Percentiles rank a stretch among this genome's conserved stretches.
Conservation (phyloP, 2,888 invertebrate genomes). For the Thymelicus acteon region DNA sequence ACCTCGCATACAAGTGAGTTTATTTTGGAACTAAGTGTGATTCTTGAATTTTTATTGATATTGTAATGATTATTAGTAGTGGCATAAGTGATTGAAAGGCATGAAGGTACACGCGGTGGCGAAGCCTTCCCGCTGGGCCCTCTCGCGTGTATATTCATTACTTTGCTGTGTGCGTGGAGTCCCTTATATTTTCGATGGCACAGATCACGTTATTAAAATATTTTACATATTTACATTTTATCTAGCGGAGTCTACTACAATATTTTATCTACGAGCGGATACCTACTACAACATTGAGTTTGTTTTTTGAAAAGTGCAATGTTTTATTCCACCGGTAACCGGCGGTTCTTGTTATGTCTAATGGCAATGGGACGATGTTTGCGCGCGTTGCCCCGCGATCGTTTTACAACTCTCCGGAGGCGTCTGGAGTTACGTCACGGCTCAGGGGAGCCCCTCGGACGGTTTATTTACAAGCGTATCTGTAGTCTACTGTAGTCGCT, state of each 20-base stretch:
- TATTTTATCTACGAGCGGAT: slow-evolving; percentile 83
- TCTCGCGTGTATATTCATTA: slow-evolving; percentile 63
- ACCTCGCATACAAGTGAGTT: slow-evolving; percentile 91
- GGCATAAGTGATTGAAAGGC: slow-evolving; percentile 79
- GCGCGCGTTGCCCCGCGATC: slow-evolving; percentile 57
- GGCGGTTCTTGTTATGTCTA: slow-evolving; percentile 76
- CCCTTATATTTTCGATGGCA: slow-evolving; percentile 82
- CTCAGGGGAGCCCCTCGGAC: slow-evolving; percentile 46
- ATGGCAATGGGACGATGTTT: slow-evolving; percentile 73
- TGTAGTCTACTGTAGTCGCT: too few species aligned
- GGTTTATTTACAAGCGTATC: slow-evolving; percentile 43
- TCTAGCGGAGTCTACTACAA: slow-evolving; percentile 84
- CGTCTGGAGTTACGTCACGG: slow-evolving; percentile 55
- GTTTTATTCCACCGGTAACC: slow-evolving; percentile 83
- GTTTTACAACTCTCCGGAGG: slow-evolving; percentile 55
- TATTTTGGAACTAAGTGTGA: slow-evolving; percentile 91
- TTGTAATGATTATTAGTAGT: slow-evolving; percentile 85
- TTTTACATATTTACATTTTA: slow-evolving; percentile 85
- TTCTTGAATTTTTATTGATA: slow-evolving; percentile 87
- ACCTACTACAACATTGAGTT: slow-evolving; percentile 85
- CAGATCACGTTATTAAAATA: slow-evolving; percentile 83
- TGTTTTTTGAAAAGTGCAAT: slow-evolving; percentile 83
- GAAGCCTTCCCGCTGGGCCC: slow-evolving; percentile 46
- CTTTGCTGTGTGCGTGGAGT: slow-evolving; percentile 81
- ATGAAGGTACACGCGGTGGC: slow-evolving; percentile 63